Evolutionary conservation across 1,140 invertebrate species (phyloP), one percentile per base, ranked within the genome.

Genomic region (Psix sp.): DNA sequence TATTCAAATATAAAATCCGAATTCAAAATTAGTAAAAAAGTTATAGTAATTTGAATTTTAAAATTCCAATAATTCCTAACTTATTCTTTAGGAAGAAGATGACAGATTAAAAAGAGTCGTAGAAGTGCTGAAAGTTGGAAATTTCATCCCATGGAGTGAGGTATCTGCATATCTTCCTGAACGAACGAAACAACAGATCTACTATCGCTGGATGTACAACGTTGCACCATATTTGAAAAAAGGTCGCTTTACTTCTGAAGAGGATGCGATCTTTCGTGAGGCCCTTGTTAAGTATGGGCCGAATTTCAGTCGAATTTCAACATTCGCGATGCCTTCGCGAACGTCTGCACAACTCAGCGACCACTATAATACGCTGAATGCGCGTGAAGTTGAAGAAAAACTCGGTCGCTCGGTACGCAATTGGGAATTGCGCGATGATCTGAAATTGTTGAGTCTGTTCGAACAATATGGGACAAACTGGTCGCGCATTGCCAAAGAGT

Each of bases 91-190:
- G 20, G 82, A 88, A 62, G 92, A 93, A 77, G 90, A 92, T 68
- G 79, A 87, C 31, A 87, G 85, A 43, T 79, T 94, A 0, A 70
- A 83, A 10, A 80, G 86, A 42, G 48, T 91, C 13, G 86, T 93
- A 0, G 81, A 90, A 10, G 84, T 83, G 49, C 88, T 89, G 40
- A 88, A 82, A 42, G 83, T 89, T 7, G 92, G 91, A 13, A 84
- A 90, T 45, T 89, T 89, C 15, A 90, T 92, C 48, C 90, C 91
- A 4, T 94, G 92, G 92, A 83, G 87, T 1, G 89, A 88, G 51
- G 87, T 93, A 1, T 84, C 89, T 5, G 84, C 85, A 24, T 88
- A 89, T 26, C 90, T 93, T 81, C 85, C 87, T 4, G 88, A 88
- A 24, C 85, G 90, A 72, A 90, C 88, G 0, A 92, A 91, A 76